Base-by-base conservation (phyloP, 2,797 vertebrate species). In the Malacoctenus gilli region DNA sequence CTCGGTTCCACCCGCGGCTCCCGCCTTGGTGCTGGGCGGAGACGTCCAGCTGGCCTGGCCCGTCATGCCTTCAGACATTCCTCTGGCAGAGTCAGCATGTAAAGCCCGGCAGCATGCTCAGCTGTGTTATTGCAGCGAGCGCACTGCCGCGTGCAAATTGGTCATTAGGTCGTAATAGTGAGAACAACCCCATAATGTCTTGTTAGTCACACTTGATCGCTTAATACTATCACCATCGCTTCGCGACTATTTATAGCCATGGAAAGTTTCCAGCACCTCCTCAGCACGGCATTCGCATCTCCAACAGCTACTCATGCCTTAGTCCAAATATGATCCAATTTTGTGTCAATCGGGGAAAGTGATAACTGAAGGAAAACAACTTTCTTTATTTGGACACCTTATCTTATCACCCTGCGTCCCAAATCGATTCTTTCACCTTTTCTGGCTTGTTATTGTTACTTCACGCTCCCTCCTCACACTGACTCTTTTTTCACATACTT, bases 21-120 rank as follows among this genome's bases (percentile, higher is more conserved):
- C 32, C 68, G 50, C 47, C 9, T 58, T 67, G 43, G 38, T 5
- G n/a, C 51, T 42, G 49, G 46, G 4, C 0, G 21, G 22, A 20
- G 42, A 51, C 48, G 59, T 62, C 69, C 80, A 80, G 76, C 74
- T 86, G 82, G 70, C 65, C 57, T 5, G 31, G 43, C 78, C 37
- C 50, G 59, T 83, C 64, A 80, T 50, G 39, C 61, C 16, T 65
- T 73, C 68, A 75, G 35, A 46, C 60, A 84, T 85, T 82, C 79
- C 76, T 82, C 43, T 54, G 48, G 75, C 54, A 70, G 55, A 74
- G 59, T 37, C 73, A 36, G 64, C 71, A 58, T 68, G 59, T 42
- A 66, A 56, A 59, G 18, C 65, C 50, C 37, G 36, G 65, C 57
- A 65, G 50, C 63, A 52, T 73, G 68, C 57, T 70, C 62, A 56